A percentile compares a stretch with the other conserved stretches of the same genome.
Evolutionary conservation across 2,888 invertebrate species (phyloP).

Genomic region (Lasioglossum villosulum): DNA sequence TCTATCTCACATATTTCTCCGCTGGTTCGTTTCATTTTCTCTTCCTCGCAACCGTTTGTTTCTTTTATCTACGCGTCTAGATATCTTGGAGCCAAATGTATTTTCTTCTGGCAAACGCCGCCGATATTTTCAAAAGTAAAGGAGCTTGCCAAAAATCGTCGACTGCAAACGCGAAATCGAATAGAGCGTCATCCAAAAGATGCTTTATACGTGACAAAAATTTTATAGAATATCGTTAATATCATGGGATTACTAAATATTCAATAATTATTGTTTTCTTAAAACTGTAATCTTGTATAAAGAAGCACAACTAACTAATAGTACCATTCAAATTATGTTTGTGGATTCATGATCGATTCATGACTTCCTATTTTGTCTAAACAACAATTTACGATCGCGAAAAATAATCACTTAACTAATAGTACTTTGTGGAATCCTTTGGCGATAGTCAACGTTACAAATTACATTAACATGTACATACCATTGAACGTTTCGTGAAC

Average conservation of each 20-base stretch:
- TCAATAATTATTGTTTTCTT: not conserved
- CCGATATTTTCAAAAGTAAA: constrained; percentile 47
- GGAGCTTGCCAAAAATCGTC: constrained; percentile 53
- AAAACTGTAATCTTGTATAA: too few relatives aligned
- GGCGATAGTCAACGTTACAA: too few relatives aligned
- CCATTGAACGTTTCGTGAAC: too few relatives aligned
- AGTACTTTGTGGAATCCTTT: not conserved
- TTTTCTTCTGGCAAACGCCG: constrained; percentile 47
- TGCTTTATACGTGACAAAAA: not conserved
- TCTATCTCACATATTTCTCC: constrained; percentile 65
- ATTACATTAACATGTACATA: too few relatives aligned
- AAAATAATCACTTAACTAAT: too few relatives aligned
- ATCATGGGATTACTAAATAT: not conserved
- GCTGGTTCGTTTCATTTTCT: constrained; percentile 51
- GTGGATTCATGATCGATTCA: too few relatives aligned
- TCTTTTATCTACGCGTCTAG: constrained; percentile 61
- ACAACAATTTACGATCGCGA: too few relatives aligned
- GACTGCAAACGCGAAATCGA: constrained; percentile 19
- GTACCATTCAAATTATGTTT: too few relatives aligned
- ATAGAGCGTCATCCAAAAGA: constrained; percentile 33
- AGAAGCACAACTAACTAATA: too few relatives aligned
- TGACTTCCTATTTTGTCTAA: too few relatives aligned
- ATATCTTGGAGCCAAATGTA: constrained; percentile 54
- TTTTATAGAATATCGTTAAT: not conserved
- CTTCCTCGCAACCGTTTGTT: constrained; percentile 51